Base-by-base conservation (phyloP, 2,113 vertebrate genomes). In the Microcebus murinus region DNA sequence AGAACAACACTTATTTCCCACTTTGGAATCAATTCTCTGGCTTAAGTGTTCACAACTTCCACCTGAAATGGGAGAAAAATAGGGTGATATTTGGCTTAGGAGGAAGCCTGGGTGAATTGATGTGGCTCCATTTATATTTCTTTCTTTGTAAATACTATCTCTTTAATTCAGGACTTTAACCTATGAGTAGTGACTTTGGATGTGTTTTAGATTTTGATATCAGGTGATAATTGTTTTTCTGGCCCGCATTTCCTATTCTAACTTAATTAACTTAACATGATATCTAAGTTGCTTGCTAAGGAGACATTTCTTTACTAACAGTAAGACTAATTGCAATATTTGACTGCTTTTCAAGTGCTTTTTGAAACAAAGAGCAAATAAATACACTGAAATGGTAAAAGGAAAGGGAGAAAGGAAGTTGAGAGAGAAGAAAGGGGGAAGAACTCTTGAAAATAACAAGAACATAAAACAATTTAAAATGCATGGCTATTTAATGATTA, bases 241-340 rank as follows among this genome's bases (percentile, higher is more conserved):
- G 71, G 8, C 9, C 83, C 42, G 88, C 25, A 74, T 82, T 92
- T 90, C 39, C 81, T 63, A 27, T 31, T 77, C 29, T 87, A 77
- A 91, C 61, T 63, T 86, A 92, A 65, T 29, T 70, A 42, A 93
- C 20, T 95, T 89, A 82, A 48, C 2, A 3, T 6, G 3, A 12
- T 87, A 0, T 67, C 77, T 92, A 61, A 50, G 2, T 82, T 91
- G 14, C 7, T 34, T 57, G 45, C 67, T 94, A 68, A 81, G 88
- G 63, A 59, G 4, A 92, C 70, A 96, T 17, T 48, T 82, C 77
- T 94, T 96, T 87, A n/a, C 13, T 59, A 88, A 34, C 3, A 65
- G 68, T 73, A 89, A 90, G 34, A 83, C 84, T 90, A 86, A 97
- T 93, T 97, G 77, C 9, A 77, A 50, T 92, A 79, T 4, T 14